phyloP scores from a whole-genome alignment of 2,797 vertebrate genomes.

The Anas georgica region DNA sequence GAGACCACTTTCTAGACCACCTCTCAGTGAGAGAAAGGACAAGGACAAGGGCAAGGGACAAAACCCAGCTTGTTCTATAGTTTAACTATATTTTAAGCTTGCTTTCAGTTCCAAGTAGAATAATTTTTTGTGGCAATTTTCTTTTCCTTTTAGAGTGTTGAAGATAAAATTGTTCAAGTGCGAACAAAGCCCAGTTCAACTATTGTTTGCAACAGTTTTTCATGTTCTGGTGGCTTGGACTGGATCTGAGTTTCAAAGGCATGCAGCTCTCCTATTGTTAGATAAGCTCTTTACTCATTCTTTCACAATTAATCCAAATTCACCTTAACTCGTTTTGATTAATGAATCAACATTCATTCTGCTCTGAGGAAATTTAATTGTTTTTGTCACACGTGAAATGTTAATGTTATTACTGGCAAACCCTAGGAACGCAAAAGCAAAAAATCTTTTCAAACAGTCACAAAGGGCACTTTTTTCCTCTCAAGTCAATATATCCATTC shows the following conservation, averaged over 20 bases:
- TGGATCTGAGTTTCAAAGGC: not conserved
- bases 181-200: constrained; percentile 21
- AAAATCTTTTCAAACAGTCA: not conserved
- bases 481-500: not conserved
- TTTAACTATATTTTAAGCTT: not conserved
- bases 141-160: not conserved
- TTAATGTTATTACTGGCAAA: not conserved
- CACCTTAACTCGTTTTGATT: not conserved
- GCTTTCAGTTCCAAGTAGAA: not conserved
- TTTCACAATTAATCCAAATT: not conserved
- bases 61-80: not conserved
- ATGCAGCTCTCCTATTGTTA: not conserved
- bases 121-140: not conserved
- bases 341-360: not conserved
- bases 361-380: not conserved
- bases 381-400: not conserved
- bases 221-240: not conserved
- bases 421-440: not conserved
- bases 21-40: not conserved
- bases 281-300: not conserved
- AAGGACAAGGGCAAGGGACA: not conserved
- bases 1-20: not conserved
- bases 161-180: not conserved
- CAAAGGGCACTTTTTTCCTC: not conserved
- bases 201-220: not conserved